phyloP scores from a whole-genome alignment of 2,888 invertebrate species.

The Latrodectus elegans region DNA sequence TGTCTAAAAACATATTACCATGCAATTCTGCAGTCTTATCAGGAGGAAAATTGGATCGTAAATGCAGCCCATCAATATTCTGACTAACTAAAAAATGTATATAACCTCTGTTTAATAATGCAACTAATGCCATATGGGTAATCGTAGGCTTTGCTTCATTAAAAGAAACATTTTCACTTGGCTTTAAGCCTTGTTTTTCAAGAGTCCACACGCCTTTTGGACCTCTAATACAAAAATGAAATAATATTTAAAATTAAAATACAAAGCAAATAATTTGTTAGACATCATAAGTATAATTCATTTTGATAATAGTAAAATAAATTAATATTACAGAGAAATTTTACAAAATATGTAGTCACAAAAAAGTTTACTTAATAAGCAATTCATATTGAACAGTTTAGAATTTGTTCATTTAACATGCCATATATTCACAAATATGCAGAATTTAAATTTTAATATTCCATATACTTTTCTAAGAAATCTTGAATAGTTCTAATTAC shows the following conservation, averaged over 20 bases:
- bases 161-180: slow-evolving; percentile 89
- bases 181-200: slow-evolving; percentile 90
- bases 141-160: slow-evolving; percentile 91
- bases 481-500: too few relatives aligned
- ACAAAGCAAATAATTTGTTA: too few relatives aligned
- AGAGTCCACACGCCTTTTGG: slow-evolving; percentile 98
- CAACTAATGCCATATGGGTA: slow-evolving; percentile 93
- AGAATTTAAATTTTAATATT: too few relatives aligned
- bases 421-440: too few relatives aligned
- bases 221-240: slow-evolving; percentile 79
- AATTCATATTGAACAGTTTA: too few relatives aligned
- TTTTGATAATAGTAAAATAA: too few relatives aligned
- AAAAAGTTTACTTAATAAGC: too few relatives aligned
- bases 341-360: too few relatives aligned
- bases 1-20: slow-evolving; percentile 98
- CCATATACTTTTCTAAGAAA: too few relatives aligned
- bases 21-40: slow-evolving; percentile 92
- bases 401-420: too few relatives aligned
- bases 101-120: slow-evolving; percentile 77
- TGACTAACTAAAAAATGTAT: slow-evolving; percentile 91
- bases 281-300: too few relatives aligned
- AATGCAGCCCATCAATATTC: slow-evolving; percentile 97
- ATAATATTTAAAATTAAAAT: neutral
- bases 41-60: slow-evolving; percentile 89
- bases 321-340: too few relatives aligned